A percentile compares a stretch with the other conserved stretches of the same genome.
Evolutionary conservation across 2,888 invertebrate genomes (phyloP).

Genomic region (Phaonia tiefii): DNA sequence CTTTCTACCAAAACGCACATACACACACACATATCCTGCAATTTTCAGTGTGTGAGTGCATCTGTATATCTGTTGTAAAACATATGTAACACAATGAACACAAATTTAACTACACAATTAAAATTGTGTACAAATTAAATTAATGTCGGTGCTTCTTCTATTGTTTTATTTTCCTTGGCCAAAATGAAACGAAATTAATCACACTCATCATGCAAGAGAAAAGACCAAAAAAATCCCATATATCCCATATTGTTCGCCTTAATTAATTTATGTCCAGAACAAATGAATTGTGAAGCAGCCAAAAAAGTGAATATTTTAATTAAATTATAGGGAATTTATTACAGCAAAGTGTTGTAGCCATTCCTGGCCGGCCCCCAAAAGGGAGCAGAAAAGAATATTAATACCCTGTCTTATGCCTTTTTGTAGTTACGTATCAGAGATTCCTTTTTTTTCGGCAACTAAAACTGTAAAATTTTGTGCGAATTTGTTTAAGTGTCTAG

Average conservation of each 20-base stretch:
- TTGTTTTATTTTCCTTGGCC: conserved; percentile 20
- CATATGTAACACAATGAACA: conserved; percentile 28
- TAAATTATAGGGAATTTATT: conserved; percentile 37
- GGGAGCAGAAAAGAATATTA: too few species aligned
- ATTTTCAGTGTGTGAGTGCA: background rate
- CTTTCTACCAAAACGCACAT: background rate
- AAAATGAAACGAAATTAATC: conserved; percentile 36
- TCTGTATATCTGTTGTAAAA: background rate
- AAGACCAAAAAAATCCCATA: background rate
- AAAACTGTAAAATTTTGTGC: too few species aligned
- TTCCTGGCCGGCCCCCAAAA: too few species aligned
- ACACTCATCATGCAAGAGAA: conserved; percentile 2
- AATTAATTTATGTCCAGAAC: conserved; percentile 12
- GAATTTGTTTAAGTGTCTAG: too few species aligned
- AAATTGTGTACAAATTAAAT: conserved; percentile 60
- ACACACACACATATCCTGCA: background rate
- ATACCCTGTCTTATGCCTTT: too few species aligned
- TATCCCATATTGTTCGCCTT: background rate
- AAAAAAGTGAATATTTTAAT: conserved; percentile 28
- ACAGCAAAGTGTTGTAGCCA: conserved; percentile 9
- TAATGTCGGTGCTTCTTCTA: conserved; percentile 40
- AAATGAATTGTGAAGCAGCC: too few species aligned
- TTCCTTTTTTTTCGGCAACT: too few species aligned
- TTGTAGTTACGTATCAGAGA: too few species aligned
- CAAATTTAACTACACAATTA: conserved; percentile 62